A percentile compares a stretch with the other conserved stretches of the same genome.
These are phyloP conservation scores for Leptothorax acervorum DNA, from an alignment of 2,888 invertebrate genomes.

Conservation along the genomic window DNA sequence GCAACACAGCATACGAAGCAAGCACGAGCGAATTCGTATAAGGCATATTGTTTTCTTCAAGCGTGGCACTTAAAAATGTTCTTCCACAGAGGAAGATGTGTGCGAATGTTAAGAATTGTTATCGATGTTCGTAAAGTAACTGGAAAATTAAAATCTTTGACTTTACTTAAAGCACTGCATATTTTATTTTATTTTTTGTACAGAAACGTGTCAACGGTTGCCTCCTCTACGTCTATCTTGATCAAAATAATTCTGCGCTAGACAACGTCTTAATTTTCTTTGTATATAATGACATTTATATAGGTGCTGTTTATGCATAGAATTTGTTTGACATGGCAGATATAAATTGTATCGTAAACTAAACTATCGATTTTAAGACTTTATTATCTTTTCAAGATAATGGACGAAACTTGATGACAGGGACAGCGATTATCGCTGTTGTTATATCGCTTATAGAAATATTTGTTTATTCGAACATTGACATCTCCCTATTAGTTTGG, in stretches of 20 bases:
- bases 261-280: neutral
- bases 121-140: slow-evolving; percentile 3
- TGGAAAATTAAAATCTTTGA: neutral
- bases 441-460: neutral
- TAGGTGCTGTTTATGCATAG: neutral
- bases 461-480: slow-evolving; percentile 1
- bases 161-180: neutral
- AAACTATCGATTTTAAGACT: neutral
- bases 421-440: neutral
- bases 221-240: neutral
- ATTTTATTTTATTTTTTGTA: neutral
- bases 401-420: neutral
- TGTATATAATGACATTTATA: neutral
- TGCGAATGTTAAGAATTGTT: neutral
- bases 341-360: neutral
- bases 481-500: neutral
- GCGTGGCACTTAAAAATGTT: neutral
- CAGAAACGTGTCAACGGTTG: neutral
- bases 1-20: neutral
- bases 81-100: neutral
- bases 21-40: neutral
- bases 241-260: neutral
- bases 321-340: neutral
- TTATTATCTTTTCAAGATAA: neutral
- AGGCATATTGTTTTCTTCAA: neutral